A percentile compares a stretch with the other conserved stretches of the same genome.
Conservation (phyloP, 2,888 invertebrate genomes). For the Antheraea yamamai region DNA sequence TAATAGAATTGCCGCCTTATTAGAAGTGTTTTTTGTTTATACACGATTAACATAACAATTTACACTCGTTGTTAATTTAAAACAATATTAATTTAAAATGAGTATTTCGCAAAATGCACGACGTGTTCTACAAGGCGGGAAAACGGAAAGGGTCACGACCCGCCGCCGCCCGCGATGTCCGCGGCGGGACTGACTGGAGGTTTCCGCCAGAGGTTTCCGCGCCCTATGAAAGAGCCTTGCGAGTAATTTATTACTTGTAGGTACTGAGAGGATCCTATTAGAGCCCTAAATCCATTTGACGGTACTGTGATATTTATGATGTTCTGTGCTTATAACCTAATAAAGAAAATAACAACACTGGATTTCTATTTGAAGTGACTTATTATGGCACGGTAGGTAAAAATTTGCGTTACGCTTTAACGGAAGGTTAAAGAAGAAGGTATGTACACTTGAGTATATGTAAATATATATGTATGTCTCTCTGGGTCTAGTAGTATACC, state of each 20-base stretch:
- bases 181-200: slow-evolving; percentile 67
- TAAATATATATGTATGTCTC: too few species aligned
- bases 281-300: slow-evolving; percentile 16
- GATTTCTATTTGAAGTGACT: too few species aligned
- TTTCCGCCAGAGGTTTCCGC: not conserved
- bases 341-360: not conserved
- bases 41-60: not conserved
- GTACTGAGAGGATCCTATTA: slow-evolving; percentile 26
- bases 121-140: slow-evolving; percentile 18
- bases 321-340: not conserved
- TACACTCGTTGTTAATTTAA: not conserved
- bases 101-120: not conserved
- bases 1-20: not conserved
- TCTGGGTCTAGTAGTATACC: too few species aligned
- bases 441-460: too few species aligned
- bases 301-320: not conserved
- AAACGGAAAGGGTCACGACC: slow-evolving; percentile 41
- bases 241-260: slow-evolving; percentile 15
- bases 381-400: too few species aligned
- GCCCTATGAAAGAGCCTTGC: slow-evolving; percentile 6
- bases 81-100: not conserved
- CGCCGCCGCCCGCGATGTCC: slow-evolving; percentile 75
- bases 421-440: too few species aligned
- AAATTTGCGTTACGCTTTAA: too few species aligned
- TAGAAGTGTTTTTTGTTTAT: not conserved